Percentiles rank a stretch among this genome's conserved stretches.
Conservation (phyloP, 2,113 vertebrate genomes). For the Carollia perspicillata region DNA sequence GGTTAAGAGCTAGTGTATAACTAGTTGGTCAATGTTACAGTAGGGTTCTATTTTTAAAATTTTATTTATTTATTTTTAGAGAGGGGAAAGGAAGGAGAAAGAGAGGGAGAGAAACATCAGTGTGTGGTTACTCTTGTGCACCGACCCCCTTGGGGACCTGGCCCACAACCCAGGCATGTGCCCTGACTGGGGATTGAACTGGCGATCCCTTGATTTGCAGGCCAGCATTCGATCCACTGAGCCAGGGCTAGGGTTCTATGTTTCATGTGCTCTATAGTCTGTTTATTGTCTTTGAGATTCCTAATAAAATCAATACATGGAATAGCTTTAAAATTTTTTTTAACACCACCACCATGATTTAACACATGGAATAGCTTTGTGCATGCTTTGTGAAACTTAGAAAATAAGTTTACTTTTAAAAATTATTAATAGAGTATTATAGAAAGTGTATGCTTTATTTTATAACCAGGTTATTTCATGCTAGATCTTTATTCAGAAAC, state of each 20-base stretch:
- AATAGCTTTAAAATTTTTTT: neutral
- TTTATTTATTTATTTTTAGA: too few relatives aligned
- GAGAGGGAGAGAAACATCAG: too few relatives aligned
- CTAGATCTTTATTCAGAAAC: conserved; percentile 38
- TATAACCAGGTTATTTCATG: conserved; percentile 32
- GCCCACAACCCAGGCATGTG: too few relatives aligned
- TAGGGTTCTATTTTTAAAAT: neutral
- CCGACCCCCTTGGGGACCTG: too few relatives aligned
- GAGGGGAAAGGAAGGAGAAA: too few relatives aligned
- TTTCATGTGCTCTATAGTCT: neutral
- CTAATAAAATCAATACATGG: neutral
- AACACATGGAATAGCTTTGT: neutral
- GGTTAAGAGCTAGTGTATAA: neutral
- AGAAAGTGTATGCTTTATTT: conserved; percentile 8
- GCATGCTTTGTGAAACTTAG: neutral
- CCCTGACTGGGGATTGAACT: too few relatives aligned
- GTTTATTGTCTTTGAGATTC: neutral
- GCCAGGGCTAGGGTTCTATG: neutral
- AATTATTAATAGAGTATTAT: neutral
- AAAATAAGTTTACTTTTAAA: conserved; percentile 4
- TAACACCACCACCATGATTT: neutral
- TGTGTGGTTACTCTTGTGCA: too few relatives aligned
- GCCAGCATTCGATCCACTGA: too few relatives aligned
- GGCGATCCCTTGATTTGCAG: too few relatives aligned
- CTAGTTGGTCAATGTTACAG: neutral